These are phyloP conservation scores for Megamerina dolium DNA, from an alignment of 2,888 invertebrate genomes.

Conservation along the genomic window DNA sequence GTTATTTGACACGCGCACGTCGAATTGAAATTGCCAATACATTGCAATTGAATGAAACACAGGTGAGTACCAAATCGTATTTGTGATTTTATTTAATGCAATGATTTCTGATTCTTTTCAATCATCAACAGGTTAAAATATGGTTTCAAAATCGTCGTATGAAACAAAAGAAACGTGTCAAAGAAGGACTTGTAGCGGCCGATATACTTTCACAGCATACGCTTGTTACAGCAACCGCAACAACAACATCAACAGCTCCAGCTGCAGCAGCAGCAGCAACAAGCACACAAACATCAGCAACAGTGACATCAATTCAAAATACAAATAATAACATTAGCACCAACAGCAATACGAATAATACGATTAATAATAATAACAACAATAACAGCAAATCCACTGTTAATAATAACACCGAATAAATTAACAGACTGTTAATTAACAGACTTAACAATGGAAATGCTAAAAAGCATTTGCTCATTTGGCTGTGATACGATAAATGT, in stretches of 20 bases:
- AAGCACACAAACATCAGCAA: conserved; percentile 5
- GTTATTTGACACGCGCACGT: conserved; percentile 93
- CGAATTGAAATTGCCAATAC: conserved; percentile 97
- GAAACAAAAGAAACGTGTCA: conserved; percentile 97
- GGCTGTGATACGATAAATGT: conserved; percentile 36
- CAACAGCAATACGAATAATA: conserved; percentile 3
- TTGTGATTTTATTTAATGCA: conserved; percentile 1
- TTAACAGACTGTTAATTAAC: conserved; percentile 21
- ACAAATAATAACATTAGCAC: conserved; percentile 7
- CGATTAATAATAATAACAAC: conserved; percentile 9
- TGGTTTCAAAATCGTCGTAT: conserved; percentile 99
- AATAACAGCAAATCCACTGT: conserved; percentile 1
- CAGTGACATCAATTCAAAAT: conserved; percentile 5
- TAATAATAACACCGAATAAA: not conserved
- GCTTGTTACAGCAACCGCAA: conserved; percentile 25
- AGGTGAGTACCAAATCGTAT: conserved; percentile 49
- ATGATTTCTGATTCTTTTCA: not conserved
- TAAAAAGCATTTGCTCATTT: conserved; percentile 46
- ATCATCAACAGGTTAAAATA: conserved; percentile 65
- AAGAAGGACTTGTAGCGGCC: conserved; percentile 76
- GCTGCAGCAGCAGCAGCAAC: conserved; percentile 6
- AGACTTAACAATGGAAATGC: conserved; percentile 64
- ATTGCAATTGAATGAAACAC: conserved; percentile 93
- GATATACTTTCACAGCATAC: conserved; percentile 55
- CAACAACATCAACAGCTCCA: conserved; percentile 19